A percentile compares a stretch with the other conserved stretches of the same genome.
These are phyloP conservation scores for Xestia ashworthii DNA, from an alignment of 2,888 invertebrate genomes.

Conservation along the genomic window DNA sequence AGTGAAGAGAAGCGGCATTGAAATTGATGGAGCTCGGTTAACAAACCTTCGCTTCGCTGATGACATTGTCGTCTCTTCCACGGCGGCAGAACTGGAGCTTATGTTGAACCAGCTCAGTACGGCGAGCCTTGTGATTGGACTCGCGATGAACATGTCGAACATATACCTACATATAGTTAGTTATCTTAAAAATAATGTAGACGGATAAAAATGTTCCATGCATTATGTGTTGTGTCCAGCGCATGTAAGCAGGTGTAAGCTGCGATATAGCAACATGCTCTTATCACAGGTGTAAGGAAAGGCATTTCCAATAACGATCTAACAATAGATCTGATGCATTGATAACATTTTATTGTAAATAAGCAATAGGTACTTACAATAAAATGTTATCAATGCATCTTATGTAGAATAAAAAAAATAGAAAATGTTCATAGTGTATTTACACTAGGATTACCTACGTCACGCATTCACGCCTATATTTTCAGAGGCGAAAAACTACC, in stretches of 20 bases:
- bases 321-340: slow-evolving; percentile 7
- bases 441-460: not conserved
- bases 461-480: not conserved
- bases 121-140: too few species aligned
- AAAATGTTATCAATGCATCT: too few species aligned
- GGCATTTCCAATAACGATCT: not conserved
- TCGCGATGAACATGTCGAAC: too few species aligned
- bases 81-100: too few species aligned
- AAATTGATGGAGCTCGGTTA: too few species aligned
- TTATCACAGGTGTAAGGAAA: not conserved
- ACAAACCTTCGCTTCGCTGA: too few species aligned
- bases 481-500: not conserved
- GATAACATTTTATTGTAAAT: not conserved
- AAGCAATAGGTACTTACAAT: not conserved
- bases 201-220: not conserved
- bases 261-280: not conserved
- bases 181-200: too few species aligned
- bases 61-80: too few species aligned
- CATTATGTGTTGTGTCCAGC: not conserved
- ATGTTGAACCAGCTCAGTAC: too few species aligned
- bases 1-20: too few species aligned
- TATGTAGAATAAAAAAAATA: not conserved
- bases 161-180: too few species aligned
- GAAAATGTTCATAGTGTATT: not conserved
- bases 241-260: not conserved